Evolutionary conservation across 2,888 invertebrate species (phyloP).

Genomic region (Trichopria drosophilae): DNA sequence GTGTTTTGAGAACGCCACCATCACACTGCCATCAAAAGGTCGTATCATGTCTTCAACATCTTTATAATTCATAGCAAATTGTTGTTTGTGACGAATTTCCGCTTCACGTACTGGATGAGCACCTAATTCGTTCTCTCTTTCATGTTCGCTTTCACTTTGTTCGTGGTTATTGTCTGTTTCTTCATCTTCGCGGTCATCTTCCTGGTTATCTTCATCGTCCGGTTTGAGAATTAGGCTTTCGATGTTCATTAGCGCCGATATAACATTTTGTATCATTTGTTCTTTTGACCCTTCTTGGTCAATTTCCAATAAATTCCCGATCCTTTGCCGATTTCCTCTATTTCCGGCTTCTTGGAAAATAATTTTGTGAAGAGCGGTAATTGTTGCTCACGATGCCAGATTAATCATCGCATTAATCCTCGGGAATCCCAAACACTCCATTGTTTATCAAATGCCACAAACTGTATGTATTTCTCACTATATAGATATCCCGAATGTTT

Average conservation of each 20-base stretch:
- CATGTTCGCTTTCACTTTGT: background rate
- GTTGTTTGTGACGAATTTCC: no score
- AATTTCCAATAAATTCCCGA: constrained; percentile 8
- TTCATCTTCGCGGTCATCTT: background rate
- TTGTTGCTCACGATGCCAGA: constrained; percentile 1
- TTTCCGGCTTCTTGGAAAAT: constrained; percentile 8
- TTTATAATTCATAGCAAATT: no score
- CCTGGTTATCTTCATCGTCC: background rate
- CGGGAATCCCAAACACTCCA: background rate
- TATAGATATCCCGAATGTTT: no score
- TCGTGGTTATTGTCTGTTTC: background rate
- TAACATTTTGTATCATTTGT: constrained; percentile 2
- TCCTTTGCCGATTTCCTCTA: constrained; percentile 2
- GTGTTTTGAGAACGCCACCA: no score
- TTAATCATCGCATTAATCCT: background rate
- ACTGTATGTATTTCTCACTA: no score
- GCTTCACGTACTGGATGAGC: no score
- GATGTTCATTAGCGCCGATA: no score
- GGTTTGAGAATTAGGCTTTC: no score
- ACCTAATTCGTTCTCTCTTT: no score
- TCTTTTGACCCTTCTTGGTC: constrained; percentile 12
- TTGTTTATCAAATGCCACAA: no score
- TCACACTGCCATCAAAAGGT: constrained; percentile 15
- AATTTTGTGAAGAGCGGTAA: constrained; percentile 5
- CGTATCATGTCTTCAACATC: no score